Evolutionary conservation across 92 coral and sea anemone species (phyloP), one percentile per base, ranked within the genome.

Genomic region (Bergia puertoricense): DNA sequence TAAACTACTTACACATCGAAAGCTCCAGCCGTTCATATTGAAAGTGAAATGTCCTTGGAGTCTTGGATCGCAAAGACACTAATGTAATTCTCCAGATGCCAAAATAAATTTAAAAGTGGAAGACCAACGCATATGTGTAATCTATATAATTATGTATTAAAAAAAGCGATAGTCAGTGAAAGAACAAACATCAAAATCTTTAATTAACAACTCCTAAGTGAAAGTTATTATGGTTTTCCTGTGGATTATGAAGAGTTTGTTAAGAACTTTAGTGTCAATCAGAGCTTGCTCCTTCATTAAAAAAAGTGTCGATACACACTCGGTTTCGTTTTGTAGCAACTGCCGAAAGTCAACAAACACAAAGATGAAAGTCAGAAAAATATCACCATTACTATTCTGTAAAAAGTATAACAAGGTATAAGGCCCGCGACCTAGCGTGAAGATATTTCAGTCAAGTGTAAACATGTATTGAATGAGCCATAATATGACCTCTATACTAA

Each of bases 241-340:
- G 44, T 69, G 87, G 79, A 84, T 84, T 84, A 84, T 22, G 66
- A 43, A 48, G 78, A 71, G 62, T 68, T 72, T 36, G 20, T 54
- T 48, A 74, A 84, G 79, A 45, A 56, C 69, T 71, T 83, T 84
- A 71, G 68, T 71, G 87, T 84, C 87, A 84, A 72, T 84, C 87
- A 84, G 8, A 62, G 2, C 69, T 62, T 16, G 69, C 69, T 62
- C 69, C 4, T 62, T 62, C 8, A 62, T 18, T 0, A 18, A 62
- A 62, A 2, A 37, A 18, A 37, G 46, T 74, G 78, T 74, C 78
- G 48, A 74, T 74, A 23, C 78, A 74, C 40, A 18, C 38, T 74
- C 48, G 78, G 15, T 46, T 23, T 74, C 15, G 78, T 74, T 74
- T 74, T 36, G 78, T 36, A 46, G 43, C 20, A 74, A 74, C 78